Evolutionary conservation across 2,888 invertebrate species (phyloP).

Genomic region (Mesoligia furuncula): DNA sequence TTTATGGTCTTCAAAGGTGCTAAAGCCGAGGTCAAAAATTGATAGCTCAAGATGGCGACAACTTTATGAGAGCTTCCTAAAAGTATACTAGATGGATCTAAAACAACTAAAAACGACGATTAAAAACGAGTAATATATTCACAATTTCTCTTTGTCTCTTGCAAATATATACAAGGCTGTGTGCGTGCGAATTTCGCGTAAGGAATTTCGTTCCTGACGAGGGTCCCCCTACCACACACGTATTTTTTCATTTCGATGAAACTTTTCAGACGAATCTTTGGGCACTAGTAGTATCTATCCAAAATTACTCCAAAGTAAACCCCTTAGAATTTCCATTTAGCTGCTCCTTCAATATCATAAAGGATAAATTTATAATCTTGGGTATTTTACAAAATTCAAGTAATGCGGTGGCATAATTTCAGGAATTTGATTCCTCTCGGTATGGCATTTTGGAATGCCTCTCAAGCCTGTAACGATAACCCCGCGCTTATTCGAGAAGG

Average conservation of each 20-base stretch:
- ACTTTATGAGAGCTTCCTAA: neutral
- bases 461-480: neutral
- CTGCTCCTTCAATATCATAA: neutral
- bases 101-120: no score
- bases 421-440: slow-evolving; percentile 34
- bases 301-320: neutral
- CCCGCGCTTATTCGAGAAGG: neutral
- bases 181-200: neutral
- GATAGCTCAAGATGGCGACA: neutral
- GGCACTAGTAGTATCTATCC: neutral
- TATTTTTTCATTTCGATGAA: neutral
- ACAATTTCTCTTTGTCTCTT: neutral
- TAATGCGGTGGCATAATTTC: slow-evolving; percentile 29
- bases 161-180: neutral
- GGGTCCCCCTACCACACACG: neutral
- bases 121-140: neutral
- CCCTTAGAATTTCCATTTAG: neutral
- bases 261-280: neutral
- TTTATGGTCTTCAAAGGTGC: neutral
- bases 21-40: neutral
- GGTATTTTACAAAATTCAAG: slow-evolving; percentile 31
- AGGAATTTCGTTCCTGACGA: neutral
- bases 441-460: slow-evolving; percentile 27
- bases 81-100: neutral
- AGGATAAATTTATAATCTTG: slow-evolving; percentile 2